Evolutionary conservation across 2,888 invertebrate species (phyloP).

Genomic region (Zootermopsis nevadensis): DNA sequence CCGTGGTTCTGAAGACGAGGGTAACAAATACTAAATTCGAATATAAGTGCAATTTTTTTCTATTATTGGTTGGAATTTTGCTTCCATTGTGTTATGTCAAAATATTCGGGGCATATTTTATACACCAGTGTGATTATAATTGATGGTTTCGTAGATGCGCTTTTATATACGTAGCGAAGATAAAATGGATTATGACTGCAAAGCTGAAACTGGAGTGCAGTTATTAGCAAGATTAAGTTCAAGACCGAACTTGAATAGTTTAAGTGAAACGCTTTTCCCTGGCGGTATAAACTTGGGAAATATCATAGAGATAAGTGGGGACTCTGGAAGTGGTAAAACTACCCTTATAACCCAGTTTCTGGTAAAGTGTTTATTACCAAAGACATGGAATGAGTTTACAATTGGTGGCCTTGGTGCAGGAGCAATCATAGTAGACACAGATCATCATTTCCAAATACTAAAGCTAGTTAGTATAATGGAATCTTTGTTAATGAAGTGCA

Average conservation of each 20-base stretch:
- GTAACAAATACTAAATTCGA: too few species aligned
- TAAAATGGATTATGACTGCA: constrained; percentile 34
- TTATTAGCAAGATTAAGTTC: constrained; percentile 67
- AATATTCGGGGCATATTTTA: too few species aligned
- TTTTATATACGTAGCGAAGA: too few species aligned
- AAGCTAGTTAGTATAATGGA: constrained; percentile 61
- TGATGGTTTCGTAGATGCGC: too few species aligned
- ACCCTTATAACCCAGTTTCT: constrained; percentile 64
- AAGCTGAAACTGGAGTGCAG: constrained; percentile 69
- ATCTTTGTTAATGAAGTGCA: constrained; percentile 27
- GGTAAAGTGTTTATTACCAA: constrained; percentile 64
- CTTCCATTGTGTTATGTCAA: too few species aligned
- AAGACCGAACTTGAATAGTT: constrained; percentile 62
- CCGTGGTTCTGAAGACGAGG: too few species aligned
- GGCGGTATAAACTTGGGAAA: constrained; percentile 61
- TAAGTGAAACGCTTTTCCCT: constrained; percentile 66
- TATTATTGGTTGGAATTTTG: too few species aligned
- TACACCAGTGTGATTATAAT: too few species aligned
- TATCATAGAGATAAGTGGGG: constrained; percentile 66
- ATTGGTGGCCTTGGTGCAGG: constrained; percentile 63
- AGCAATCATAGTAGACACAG: constrained; percentile 65
- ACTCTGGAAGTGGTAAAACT: constrained; percentile 64
- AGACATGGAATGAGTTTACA: constrained; percentile 55
- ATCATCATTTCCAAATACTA: constrained; percentile 65
- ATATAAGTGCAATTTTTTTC: too few species aligned